These are phyloP conservation scores for Zonitis immaculata DNA, from an alignment of 2,888 invertebrate genomes.

Conservation along the genomic window DNA sequence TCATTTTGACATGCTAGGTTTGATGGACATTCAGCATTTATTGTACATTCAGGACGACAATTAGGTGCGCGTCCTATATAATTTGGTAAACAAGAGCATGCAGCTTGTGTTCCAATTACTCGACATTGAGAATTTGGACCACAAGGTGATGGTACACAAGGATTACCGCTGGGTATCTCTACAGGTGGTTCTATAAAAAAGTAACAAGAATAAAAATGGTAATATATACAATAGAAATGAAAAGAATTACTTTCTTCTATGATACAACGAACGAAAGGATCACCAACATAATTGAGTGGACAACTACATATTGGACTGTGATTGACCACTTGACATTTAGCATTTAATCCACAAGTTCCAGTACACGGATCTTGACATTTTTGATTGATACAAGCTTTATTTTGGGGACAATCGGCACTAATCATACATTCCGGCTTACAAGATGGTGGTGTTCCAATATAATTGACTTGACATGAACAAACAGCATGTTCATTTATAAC, in stretches of 20 bases:
- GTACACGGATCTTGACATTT: slow-evolving; percentile 79
- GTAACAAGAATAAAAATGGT: slow-evolving; percentile 5
- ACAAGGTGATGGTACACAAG: slow-evolving; percentile 62
- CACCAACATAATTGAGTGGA: slow-evolving; percentile 70
- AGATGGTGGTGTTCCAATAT: slow-evolving; percentile 72
- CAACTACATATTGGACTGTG: slow-evolving; percentile 87
- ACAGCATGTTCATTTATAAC: slow-evolving; percentile 73
- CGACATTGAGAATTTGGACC: slow-evolving; percentile 61
- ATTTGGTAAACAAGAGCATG: slow-evolving; percentile 57
- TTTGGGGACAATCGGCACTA: slow-evolving; percentile 76
- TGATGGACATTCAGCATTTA: slow-evolving; percentile 69
- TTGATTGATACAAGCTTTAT: slow-evolving; percentile 74
- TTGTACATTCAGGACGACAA: slow-evolving; percentile 63
- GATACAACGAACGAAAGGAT: slow-evolving; percentile 70
- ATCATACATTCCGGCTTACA: slow-evolving; percentile 80
- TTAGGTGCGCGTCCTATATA: slow-evolving; percentile 60
- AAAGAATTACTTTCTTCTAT: slow-evolving; percentile 58
- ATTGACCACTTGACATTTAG: slow-evolving; percentile 77
- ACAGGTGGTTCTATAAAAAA: slow-evolving; percentile 46
- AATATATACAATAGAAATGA: slow-evolving; percentile 9
- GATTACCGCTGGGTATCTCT: slow-evolving; percentile 47
- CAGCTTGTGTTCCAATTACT: slow-evolving; percentile 54
- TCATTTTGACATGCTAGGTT: slow-evolving; percentile 73
- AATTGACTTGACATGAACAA: slow-evolving; percentile 71
- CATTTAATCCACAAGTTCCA: slow-evolving; percentile 75